Base-by-base conservation (phyloP, 30 jellyfish, hydroid and myxozoan species). In the Rhopilema esculentum region DNA sequence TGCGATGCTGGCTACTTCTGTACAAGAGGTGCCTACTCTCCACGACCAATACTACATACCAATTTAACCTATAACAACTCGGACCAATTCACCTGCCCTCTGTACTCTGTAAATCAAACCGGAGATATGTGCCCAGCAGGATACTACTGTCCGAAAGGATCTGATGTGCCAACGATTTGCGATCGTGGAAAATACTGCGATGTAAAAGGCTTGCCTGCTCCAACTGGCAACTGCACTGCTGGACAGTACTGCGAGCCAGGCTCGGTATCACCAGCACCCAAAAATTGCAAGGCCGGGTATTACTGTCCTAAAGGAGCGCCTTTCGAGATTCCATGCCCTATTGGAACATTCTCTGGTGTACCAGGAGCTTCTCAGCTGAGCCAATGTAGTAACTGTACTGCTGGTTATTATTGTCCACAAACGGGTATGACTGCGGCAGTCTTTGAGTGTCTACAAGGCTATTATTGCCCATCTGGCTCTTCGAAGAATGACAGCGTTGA, bases 81-180 rank as follows among this genome's bases (percentile, higher is more conserved):
- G 26, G 89, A 86, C 69, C 87, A 72, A 20, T 88, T 73, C 81
- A 85, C 99, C 0, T 95, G 99, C 80, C 99, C 99, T 16, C 85
- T 95, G 22, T 95, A 95, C 61, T 49, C 97, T 0, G 96, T 95
- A 16, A 95, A 95, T 78, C 97, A 90, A 49, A 95, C 97, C 0
- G 99, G 99, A 0, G 96, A 89, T 21, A 86, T 90, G 65, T 95
- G 99, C 82, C 97, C 97, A 27, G 74, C 62, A 28, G 99, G 98
- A 0, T 57, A 85, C 8, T 95, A 90, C 96, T 95, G 99, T 75
- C 97, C 97, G 4, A 70, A 33, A 27, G 99, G 99, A 0, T 85
- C 97, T 40, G 88, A 80, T 52, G 24, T 79, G 12, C 97, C 99
- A 1, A 83, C 72, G 18, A 33, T n/a, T 22, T 95, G 99, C 72